A percentile compares a stretch with the other conserved stretches of the same genome.
Evolutionary conservation across 1,140 invertebrate genomes (phyloP).

Genomic region (Brachionus koreanus): DNA sequence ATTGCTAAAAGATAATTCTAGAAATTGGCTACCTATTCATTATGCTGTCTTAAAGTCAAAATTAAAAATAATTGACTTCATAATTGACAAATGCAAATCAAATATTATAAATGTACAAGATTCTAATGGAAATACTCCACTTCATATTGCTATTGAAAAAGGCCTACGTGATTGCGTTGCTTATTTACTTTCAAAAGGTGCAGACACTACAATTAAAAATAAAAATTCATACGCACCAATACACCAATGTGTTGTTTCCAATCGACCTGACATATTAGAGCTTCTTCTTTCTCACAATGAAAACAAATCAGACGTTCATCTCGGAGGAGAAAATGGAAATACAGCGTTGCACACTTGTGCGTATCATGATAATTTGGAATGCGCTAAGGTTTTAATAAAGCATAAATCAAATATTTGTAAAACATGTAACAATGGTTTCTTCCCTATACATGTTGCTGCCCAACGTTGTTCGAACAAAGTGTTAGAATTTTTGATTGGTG

Average conservation of each 20-base stretch:
- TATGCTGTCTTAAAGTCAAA: conserved; percentile 73
- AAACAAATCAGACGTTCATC: background rate
- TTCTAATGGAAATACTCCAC: conserved; percentile 71
- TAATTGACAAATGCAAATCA: conserved; percentile 70
- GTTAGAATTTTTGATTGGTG: conserved; percentile 73
- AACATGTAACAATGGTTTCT: conserved; percentile 77
- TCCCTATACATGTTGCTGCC: conserved; percentile 80
- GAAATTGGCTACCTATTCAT: conserved; percentile 68
- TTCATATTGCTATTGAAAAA: conserved; percentile 74
- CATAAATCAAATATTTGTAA: conserved; percentile 50
- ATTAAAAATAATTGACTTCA: conserved; percentile 70
- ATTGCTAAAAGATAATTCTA: conserved; percentile 67
- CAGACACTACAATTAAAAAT: conserved; percentile 69
- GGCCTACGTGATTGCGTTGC: conserved; percentile 69
- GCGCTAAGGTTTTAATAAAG: conserved; percentile 70
- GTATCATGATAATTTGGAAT: conserved; percentile 73
- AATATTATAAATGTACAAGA: conserved; percentile 59
- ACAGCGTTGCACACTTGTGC: conserved; percentile 76
- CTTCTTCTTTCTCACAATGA: conserved; percentile 46
- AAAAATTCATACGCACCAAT: conserved; percentile 71
- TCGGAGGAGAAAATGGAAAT: conserved; percentile 70
- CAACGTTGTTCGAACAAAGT: conserved; percentile 78
- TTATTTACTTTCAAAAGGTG: conserved; percentile 69
- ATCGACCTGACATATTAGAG: conserved; percentile 67
- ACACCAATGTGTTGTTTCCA: conserved; percentile 72